Percentiles rank a stretch among this genome's conserved stretches.
phyloP scores from a whole-genome alignment of 2,888 invertebrate genomes.

The Euspilapteryx auroguttella region DNA sequence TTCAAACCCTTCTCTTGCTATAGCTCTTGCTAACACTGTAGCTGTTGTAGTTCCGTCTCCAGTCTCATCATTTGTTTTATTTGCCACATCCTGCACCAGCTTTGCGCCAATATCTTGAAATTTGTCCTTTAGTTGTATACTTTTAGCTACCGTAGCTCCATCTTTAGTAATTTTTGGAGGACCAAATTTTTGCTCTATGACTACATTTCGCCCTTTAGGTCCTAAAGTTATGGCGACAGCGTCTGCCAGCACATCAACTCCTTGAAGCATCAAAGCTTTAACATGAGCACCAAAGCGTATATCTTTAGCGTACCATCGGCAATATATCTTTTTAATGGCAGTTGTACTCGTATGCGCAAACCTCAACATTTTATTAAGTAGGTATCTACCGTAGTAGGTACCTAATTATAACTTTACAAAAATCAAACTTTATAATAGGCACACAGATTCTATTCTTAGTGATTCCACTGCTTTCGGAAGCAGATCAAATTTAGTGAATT shows the following conservation, averaged over 20 bases:
- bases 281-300: slow-evolving; percentile 96
- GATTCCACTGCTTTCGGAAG: no score
- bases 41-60: slow-evolving; percentile 99
- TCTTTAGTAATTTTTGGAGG: slow-evolving; percentile 99
- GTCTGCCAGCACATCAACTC: slow-evolving; percentile 96
- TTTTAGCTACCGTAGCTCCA: slow-evolving; percentile 98
- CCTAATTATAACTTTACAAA: no score
- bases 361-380: no score
- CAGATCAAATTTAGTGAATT: no score
- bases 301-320: slow-evolving; percentile 80
- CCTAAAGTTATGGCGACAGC: slow-evolving; percentile 99
- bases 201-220: slow-evolving; percentile 98
- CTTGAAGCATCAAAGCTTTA: slow-evolving; percentile 92
- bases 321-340: no score
- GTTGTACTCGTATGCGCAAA: no score
- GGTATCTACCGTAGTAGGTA: no score
- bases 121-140: slow-evolving; percentile 94
- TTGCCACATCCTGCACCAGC: slow-evolving; percentile 98
- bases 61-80: slow-evolving; percentile 98
- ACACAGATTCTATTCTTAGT: no score
- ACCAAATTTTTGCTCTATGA: slow-evolving; percentile 97
- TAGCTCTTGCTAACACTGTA: slow-evolving; percentile 94
- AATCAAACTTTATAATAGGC: no score
- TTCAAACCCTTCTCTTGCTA: slow-evolving; percentile 98
- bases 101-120: slow-evolving; percentile 98